Base-by-base conservation (phyloP, 2,888 invertebrate genomes). In the Euclidia mi region DNA sequence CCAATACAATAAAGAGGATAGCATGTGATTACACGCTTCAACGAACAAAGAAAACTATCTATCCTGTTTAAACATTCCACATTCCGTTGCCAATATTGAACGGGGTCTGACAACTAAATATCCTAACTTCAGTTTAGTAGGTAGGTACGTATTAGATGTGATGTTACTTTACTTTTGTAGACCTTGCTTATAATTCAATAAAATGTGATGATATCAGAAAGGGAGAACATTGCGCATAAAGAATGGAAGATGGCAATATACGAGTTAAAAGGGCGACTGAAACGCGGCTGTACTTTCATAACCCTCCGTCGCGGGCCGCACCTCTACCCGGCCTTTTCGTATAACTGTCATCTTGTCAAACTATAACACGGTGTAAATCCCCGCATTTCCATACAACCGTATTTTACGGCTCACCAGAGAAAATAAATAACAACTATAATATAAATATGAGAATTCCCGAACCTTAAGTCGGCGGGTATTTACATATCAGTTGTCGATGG, bases 301-400 rank as follows among this genome's bases (percentile, higher is more conserved):
- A 67, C 72, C 65, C 64, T 60, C 65, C 56, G 18, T 51, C 52
- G 62, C 62, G 42, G 58, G 55, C 56, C 69, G 65, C 57, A 71
- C 70, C 59, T 25, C 20, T 58, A 61, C 66, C 78, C 77, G 74
- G 71, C 76, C 74, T 65, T 66, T 78, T 83, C 81, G 82, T 87
- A 90, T 92, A 92, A 89, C 93, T 93, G 94, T 94, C 94, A 93
- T 84, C 89, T 88, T 92, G 94, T 94, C 94, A 93, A 91, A 92
- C 87, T 88, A 87, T 85, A 85, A 82, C 81, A 85, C 89, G 81
- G 72, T 80, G 78, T 77, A 91, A 93, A 94, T 90, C 93, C 93
- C 85, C 82, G 74, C 78, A 93, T 94, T 93, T 91, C 93, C 92
- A 92, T 94, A 88, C 87, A 82, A 81, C 85, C 85, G 92, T 91